phyloP scores from a whole-genome alignment of 2,113 vertebrate species.

The Antechinus stuartii region DNA sequence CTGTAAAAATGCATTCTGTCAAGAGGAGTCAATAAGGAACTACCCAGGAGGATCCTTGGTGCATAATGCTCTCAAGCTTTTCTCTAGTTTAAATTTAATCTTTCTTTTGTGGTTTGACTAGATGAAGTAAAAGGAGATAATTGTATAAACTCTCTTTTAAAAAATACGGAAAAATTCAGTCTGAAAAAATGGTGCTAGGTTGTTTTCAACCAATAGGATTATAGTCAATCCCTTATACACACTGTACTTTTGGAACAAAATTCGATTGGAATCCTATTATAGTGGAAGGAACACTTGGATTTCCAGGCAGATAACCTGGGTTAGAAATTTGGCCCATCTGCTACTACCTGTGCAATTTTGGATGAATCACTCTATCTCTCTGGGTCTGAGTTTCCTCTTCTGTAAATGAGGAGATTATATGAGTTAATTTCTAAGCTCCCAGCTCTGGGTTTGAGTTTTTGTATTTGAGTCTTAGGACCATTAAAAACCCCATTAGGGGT shows the following conservation, averaged over 20 bases:
- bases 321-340: background rate
- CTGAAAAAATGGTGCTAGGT: background rate
- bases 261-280: background rate
- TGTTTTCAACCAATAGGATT: background rate
- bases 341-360: background rate
- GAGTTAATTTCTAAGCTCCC: background rate
- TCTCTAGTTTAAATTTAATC: constrained; percentile 2
- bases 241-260: background rate
- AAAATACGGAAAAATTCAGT: background rate
- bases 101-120: background rate
- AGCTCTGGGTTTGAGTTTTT: background rate
- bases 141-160: background rate
- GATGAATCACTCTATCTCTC: background rate
- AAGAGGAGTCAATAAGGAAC: background rate
- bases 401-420: too few relatives aligned
- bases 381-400: too few relatives aligned
- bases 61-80: background rate
- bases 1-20: constrained; percentile 19
- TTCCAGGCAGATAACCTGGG: background rate
- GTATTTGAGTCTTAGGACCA: background rate
- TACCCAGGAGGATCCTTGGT: background rate
- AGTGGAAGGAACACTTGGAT: background rate
- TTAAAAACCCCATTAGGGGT: background rate
- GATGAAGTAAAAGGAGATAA: background rate
- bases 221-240: background rate